Conservation (phyloP, 2,888 invertebrate species). For the Diploptera punctata region DNA sequence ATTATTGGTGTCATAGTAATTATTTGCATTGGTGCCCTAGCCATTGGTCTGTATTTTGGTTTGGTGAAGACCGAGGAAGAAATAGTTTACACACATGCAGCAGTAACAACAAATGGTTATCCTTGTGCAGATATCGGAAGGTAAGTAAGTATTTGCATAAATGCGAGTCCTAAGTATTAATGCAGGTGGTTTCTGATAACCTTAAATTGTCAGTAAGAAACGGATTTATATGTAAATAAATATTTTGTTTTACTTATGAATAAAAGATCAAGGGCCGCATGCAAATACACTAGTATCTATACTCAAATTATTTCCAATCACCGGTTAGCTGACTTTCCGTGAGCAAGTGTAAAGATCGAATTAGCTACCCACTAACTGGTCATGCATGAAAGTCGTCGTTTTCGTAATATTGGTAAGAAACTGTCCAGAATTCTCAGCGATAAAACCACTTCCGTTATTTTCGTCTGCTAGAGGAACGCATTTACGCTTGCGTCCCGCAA, state of each 20-base stretch:
- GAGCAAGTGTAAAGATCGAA: too few species aligned
- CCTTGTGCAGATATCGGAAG: constrained; percentile 77
- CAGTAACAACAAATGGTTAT: constrained; percentile 75
- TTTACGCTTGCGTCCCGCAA: too few species aligned
- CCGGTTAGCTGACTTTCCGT: too few species aligned
- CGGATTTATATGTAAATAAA: neutral
- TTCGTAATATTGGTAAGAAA: too few species aligned
- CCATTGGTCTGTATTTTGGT: constrained; percentile 35
- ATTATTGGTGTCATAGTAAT: neutral
- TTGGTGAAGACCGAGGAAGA: constrained; percentile 1
- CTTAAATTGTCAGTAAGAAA: neutral
- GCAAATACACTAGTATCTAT: too few species aligned
- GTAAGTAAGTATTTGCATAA: constrained; percentile 52
- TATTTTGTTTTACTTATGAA: neutral
- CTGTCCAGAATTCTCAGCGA: neutral
- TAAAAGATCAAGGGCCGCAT: too few species aligned
- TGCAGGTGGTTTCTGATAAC: neutral
- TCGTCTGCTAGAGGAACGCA: too few species aligned
- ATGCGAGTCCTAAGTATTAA: neutral
- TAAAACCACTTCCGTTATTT: too few species aligned
- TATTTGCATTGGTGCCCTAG: constrained; percentile 12
- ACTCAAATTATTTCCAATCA: too few species aligned
- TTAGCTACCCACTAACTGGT: too few species aligned
- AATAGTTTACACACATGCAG: constrained; percentile 55
- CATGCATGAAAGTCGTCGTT: too few species aligned